Base-by-base conservation (phyloP, 2,113 vertebrate genomes). In the Leucopsar rothschildi region DNA sequence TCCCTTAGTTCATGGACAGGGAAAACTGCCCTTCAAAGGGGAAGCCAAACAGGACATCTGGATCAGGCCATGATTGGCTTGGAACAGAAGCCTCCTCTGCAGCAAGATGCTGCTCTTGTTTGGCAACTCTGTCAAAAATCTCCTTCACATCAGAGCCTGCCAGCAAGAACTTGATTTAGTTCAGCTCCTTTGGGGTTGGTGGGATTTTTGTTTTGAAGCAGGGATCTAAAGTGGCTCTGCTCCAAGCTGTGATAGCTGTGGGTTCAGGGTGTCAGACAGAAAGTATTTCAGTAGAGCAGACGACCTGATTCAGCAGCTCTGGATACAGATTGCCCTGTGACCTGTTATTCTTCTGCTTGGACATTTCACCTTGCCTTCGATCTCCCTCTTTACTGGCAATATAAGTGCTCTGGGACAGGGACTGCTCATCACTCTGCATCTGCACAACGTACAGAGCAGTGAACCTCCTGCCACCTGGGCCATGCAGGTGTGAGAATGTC, bases 31-130 rank as follows among this genome's bases (percentile, higher is more conserved):
- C 50, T 70, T 75, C 5, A 3, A 12, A 44, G 53, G 4, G 12
- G 15, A 66, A 35, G 50, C 22, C n/a, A 14, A 37, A 49, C 1
- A 16, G 72, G 31, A 16, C 79, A 86, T 53, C 52, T 78, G 76
- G 29, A 80, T 73, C 63, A 77, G 85, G 35, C 31, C 61, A 3
- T 17, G n/a, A 64, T 39, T 17, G 19, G 16, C 6, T 42, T 73
- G 83, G 83, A 93, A 77, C 42, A 92, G 76, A 81, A 94, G 9
- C 50, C n/a, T 90, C 29, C 69, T 81, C 90, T 94, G 79, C 92
- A 93, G 82, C 59, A 91, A 71, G 86, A 92, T 57, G 76, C 72
- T 73, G 72, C 68, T 92, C 42, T 31, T 17, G 19, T 92, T 95
- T 60, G 65, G 86, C 44, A 86, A 71, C 35, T 56, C 64, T 71